A percentile compares a stretch with the other conserved stretches of the same genome.
Evolutionary conservation across 2,888 invertebrate species (phyloP).

Genomic region (Tenthredo amoena): DNA sequence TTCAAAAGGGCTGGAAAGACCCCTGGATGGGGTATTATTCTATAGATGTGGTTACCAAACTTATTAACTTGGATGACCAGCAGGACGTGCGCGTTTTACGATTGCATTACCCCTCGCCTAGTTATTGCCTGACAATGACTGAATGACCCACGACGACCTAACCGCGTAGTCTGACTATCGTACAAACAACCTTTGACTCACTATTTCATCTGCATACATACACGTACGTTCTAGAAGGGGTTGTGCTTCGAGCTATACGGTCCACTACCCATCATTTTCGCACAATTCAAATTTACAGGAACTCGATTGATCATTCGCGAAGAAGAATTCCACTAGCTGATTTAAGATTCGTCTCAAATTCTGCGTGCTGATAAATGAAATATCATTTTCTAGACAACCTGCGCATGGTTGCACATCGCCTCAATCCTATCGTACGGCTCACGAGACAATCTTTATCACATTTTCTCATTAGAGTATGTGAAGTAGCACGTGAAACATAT

Average conservation of each 20-base stretch:
- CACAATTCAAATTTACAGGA: neutral
- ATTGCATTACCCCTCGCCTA: slow-evolving; percentile 20
- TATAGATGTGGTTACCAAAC: slow-evolving; percentile 49
- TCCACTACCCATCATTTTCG: neutral
- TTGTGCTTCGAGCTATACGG: neutral
- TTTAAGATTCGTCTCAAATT: neutral
- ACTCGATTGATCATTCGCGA: neutral
- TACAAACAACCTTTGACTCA: slow-evolving; percentile 18
- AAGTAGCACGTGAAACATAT: no score
- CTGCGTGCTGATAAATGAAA: no score
- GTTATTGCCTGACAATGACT: slow-evolving; percentile 11
- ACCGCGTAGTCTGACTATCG: neutral
- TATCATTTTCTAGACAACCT: no score
- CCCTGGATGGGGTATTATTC: slow-evolving; percentile 40
- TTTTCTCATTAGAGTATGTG: no score
- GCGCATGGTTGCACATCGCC: no score
- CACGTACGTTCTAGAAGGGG: neutral
- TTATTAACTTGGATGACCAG: slow-evolving; percentile 50
- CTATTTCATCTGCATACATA: neutral
- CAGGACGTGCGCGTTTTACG: slow-evolving; percentile 44
- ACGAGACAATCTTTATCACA: no score
- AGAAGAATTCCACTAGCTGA: neutral
- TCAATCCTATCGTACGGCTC: no score
- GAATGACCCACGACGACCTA: neutral
- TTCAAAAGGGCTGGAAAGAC: slow-evolving; percentile 44